These are phyloP conservation scores for Tyto alba DNA, from an alignment of 2,113 vertebrate species.

Conservation along the genomic window DNA sequence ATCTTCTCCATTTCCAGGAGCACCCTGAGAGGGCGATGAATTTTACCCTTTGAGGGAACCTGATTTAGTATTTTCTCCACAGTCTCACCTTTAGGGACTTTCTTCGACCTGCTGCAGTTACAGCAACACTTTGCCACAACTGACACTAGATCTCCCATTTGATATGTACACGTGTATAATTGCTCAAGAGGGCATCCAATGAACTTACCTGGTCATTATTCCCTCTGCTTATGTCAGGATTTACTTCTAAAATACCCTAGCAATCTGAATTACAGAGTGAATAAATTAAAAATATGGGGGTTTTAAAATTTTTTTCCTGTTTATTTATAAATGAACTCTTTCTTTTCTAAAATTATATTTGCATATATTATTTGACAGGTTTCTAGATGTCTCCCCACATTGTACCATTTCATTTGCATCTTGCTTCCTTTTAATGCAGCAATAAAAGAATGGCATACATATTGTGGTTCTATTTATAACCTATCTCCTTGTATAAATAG, in stretches of 20 bases:
- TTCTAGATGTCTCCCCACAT: not conserved
- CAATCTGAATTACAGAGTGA: not conserved
- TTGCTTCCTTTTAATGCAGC: not conserved
- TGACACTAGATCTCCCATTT: not conserved
- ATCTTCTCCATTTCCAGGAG: not conserved
- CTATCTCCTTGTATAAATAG: not conserved
- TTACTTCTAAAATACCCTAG: not conserved
- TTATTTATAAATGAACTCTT: not conserved
- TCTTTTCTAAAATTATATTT: not conserved
- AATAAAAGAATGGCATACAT: not conserved
- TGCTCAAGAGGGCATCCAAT: not conserved
- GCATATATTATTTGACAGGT: accelerated
- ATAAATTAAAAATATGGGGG: not conserved
- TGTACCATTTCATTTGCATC: not conserved
- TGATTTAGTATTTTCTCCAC: not conserved
- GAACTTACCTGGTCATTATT: not conserved
- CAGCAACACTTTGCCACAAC: not conserved
- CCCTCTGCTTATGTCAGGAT: not conserved
- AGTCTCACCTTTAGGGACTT: not conserved
- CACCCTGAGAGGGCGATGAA: not conserved
- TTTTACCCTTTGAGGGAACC: not conserved
- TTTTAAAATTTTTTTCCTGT: too few species aligned
- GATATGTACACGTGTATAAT: not conserved
- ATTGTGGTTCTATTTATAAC: not conserved
- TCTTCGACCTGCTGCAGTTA: not conserved